Evolutionary conservation across 2,888 invertebrate species (phyloP), one percentile per base, ranked within the genome.

Genomic region (Lydus trimaculatus): DNA sequence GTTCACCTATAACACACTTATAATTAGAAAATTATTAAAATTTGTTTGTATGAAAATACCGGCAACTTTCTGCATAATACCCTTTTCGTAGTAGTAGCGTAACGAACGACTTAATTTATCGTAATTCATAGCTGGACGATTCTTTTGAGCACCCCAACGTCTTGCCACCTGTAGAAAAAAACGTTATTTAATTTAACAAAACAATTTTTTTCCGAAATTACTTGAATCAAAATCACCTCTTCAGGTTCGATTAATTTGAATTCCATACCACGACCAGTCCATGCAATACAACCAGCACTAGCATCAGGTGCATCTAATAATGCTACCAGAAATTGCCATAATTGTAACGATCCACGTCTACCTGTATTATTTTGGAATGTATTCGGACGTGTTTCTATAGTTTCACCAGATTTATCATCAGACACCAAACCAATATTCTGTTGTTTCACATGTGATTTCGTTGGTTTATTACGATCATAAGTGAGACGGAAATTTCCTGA

Each of bases 11-110:
- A 28, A n/a, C n/a, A n/a, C n/a, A n/a, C n/a, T n/a, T n/a, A n/a
- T n/a, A n/a, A n/a, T n/a, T n/a, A n/a, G n/a, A n/a, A n/a, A n/a
- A n/a, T n/a, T n/a, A n/a, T n/a, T n/a, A n/a, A n/a, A n/a, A n/a
- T n/a, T n/a, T 28, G 17, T 9, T 52, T 33, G 17, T n/a, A 43
- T 15, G 31, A 33, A 69, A 72, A 79, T 85, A 89, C 94, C 96
- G 66, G 96, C 95, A 0, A 98, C 98, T 85, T 98, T 98, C 86
- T 97, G 97, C 97, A 98, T 97, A 80, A 98, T 98, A n/a, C 97
- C 97, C 84, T 98, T 98, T 85, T 98, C 97, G 84, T 98, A 98
- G 83, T 98, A 98, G 81, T 98, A 98, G n/a, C 98, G 89, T 52
- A 98, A 87, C 0, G 97, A 97, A 8, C 98, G 89, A 48, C 97